Conservation (phyloP, 2,113 vertebrate genomes). For the Tupaia tana region DNA sequence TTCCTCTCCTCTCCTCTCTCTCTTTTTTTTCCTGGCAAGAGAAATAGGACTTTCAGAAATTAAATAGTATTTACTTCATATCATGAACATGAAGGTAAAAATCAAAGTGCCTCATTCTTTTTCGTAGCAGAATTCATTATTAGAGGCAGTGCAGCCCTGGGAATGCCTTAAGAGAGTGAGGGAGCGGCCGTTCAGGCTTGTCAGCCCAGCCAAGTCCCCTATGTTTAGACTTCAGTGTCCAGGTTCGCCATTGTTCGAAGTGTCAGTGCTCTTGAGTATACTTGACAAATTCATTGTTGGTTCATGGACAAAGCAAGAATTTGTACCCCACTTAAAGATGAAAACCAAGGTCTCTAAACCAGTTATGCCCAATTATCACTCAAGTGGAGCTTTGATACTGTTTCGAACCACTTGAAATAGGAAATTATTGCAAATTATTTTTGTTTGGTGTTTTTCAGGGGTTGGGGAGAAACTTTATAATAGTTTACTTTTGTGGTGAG, state of each 20-base stretch:
- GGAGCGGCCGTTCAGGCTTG: neutral
- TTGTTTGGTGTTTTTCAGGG: neutral
- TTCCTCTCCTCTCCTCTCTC: neutral
- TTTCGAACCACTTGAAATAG: neutral
- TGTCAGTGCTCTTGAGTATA: neutral
- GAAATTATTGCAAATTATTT: neutral
- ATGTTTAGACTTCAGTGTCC: neutral
- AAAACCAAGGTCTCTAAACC: neutral
- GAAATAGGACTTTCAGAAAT: neutral
- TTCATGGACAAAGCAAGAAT: conserved; percentile 43
- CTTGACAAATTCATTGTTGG: conserved; percentile 17
- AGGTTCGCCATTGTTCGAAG: neutral
- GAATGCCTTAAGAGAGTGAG: fast-evolving
- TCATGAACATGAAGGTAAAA: neutral
- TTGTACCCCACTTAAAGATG: conserved; percentile 23
- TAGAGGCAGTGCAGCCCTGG: fast-evolving
- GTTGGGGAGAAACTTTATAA: neutral
- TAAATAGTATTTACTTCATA: neutral
- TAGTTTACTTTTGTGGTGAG: neutral
- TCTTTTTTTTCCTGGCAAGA: neutral
- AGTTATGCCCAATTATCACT: neutral
- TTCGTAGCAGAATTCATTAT: neutral
- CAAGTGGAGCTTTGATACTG: neutral
- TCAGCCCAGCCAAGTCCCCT: neutral
- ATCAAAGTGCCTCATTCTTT: neutral